These are phyloP conservation scores for Illadopsis cleaveri DNA, from an alignment of 2,113 vertebrate species.

Conservation along the genomic window DNA sequence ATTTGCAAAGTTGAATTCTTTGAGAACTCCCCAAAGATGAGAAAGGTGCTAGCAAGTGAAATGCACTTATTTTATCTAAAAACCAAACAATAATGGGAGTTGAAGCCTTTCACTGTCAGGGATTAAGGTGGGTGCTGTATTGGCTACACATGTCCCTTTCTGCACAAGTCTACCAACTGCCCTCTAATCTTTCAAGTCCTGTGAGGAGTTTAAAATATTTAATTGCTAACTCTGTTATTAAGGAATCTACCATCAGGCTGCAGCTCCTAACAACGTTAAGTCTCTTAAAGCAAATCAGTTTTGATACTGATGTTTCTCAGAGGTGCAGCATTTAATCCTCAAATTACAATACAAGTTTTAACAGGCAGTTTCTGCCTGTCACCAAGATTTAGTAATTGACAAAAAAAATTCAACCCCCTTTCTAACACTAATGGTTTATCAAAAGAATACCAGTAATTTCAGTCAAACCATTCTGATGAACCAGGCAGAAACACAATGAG, in stretches of 20 bases:
- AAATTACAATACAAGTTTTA: constrained; percentile 88
- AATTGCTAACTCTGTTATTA: constrained; percentile 52
- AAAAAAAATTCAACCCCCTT: constrained; percentile 52
- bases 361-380: constrained; percentile 81
- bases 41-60: not conserved
- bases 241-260: constrained; percentile 58
- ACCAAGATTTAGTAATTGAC: constrained; percentile 77
- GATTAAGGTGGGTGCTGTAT: not conserved
- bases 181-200: constrained; percentile 24
- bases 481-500: not conserved
- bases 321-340: constrained; percentile 88
- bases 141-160: not conserved
- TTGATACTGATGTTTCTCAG: constrained; percentile 79
- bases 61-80: not conserved
- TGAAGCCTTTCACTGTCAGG: not conserved
- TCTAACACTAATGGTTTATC: constrained; percentile 73
- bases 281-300: constrained; percentile 69
- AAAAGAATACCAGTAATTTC: constrained; percentile 58
- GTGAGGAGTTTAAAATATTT: constrained; percentile 57
- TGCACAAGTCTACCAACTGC: not conserved
- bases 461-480: constrained; percentile 38
- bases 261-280: constrained; percentile 49
- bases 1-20: not conserved
- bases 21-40: not conserved
- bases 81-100: not conserved